Percentiles rank a stretch among this genome's conserved stretches.
These are phyloP conservation scores for Xenentodon cancila DNA, from an alignment of 2,797 vertebrate species.

Conservation along the genomic window DNA sequence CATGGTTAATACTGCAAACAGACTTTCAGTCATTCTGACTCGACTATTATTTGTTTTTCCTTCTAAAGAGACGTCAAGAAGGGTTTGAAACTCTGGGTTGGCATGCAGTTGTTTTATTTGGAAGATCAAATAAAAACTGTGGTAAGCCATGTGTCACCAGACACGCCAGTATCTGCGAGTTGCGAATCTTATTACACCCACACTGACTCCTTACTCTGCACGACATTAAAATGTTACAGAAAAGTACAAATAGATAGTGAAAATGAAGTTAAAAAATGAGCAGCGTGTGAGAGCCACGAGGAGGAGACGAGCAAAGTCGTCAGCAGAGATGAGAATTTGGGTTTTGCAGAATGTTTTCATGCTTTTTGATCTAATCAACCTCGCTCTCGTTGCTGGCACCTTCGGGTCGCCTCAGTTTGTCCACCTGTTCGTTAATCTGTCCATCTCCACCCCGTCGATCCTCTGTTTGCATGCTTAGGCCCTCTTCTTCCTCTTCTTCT, in stretches of 20 bases:
- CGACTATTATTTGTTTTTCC: conserved; percentile 46
- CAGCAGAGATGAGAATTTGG: conserved; percentile 41
- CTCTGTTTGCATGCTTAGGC: conserved; percentile 89
- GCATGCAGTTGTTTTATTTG: conserved; percentile 52
- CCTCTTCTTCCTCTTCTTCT: conserved; percentile 85
- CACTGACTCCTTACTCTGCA: conserved; percentile 39
- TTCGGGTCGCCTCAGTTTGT: conserved; percentile 94
- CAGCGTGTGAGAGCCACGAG: conserved; percentile 20
- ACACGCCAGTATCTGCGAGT: conserved; percentile 52
- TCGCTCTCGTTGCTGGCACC: conserved; percentile 95
- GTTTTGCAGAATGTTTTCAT: conserved; percentile 44
- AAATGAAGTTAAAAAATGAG: conserved; percentile 30
- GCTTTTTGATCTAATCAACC: conserved; percentile 86
- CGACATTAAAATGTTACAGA: conserved; percentile 47
- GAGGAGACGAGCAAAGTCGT: conserved; percentile 40
- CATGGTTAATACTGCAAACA: conserved; percentile 29
- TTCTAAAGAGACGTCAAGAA: conserved; percentile 34
- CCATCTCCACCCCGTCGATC: conserved; percentile 94
- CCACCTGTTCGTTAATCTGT: conserved; percentile 97
- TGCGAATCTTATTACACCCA: conserved; percentile 33
- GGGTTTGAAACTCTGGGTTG: conserved; percentile 36
- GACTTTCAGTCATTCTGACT: conserved; percentile 41
- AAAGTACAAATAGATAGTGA: conserved; percentile 39
- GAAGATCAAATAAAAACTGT: conserved; percentile 62
- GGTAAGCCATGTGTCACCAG: conserved; percentile 56